Base-by-base conservation (phyloP, 2,888 invertebrate genomes). In the Agonopterix subpropinquella region DNA sequence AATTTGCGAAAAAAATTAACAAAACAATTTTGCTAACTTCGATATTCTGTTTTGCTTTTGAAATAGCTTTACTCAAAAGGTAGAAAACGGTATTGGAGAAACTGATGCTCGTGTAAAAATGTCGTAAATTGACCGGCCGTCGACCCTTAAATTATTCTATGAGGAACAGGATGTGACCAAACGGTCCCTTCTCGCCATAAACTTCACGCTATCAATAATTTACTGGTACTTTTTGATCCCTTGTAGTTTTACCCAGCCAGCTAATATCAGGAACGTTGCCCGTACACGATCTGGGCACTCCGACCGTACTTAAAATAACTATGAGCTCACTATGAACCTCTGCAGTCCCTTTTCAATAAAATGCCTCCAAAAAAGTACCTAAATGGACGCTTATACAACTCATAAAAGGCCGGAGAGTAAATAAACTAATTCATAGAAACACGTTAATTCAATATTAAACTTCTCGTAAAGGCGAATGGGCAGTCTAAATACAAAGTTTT, bases 281-380 rank as follows among this genome's bases (percentile, higher is more conserved):
- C 45, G 10, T 35, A 37, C 8, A 15, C 45, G 45, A 35, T 11
- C 36, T 9, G 36, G 13, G 8, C 35, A 11, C 18, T 15, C 45
- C 9, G 45, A 46, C 45, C 45, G 45, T 46, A 46, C 45, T 46
- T 46, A 46, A 46, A 46, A 45, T 45, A 45, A 45, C 45, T 45
- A 45, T 47, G 41, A 28, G 11, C 39, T 39, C 39, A 11, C 8
- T 28, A 47, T 47, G 46, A 47, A 47, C 41, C 35, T 35, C 42
- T 36, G 42, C 28, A 42, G 47, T 42, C 47, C 47, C 47, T 47
- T 47, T 47, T 47, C 47, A 47, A 47, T 47, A 47, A 47, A 47
- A 47, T 42, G 11, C 42, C 35, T 42, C 10, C 42, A 47, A 36
- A 36, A 42, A 47, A 11, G 36, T 11, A n/a, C 11, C 41, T 11